These are phyloP conservation scores for Tetragnatha versicolor DNA, from an alignment of 1,140 invertebrate species.

Conservation along the genomic window DNA sequence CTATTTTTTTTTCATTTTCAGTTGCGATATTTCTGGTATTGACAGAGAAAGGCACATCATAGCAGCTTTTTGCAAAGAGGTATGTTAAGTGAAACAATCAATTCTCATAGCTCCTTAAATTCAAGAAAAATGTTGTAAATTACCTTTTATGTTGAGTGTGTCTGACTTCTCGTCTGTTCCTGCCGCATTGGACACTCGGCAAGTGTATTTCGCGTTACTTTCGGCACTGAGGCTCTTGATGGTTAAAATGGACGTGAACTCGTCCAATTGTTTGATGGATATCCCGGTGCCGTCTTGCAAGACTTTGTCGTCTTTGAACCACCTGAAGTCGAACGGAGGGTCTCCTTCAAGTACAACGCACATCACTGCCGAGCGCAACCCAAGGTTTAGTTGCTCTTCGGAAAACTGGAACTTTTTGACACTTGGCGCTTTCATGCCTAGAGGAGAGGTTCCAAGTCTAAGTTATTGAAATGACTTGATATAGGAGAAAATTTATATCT, in stretches of 20 bases:
- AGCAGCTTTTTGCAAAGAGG: not conserved
- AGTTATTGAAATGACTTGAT: too few relatives aligned
- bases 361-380: slow-evolving; percentile 71
- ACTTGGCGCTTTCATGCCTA: not conserved
- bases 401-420: slow-evolving; percentile 30
- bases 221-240: slow-evolving; percentile 19
- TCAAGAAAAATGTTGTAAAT: not conserved
- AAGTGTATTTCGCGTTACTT: slow-evolving; percentile 59
- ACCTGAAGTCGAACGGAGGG: slow-evolving; percentile 56
- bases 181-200: slow-evolving; percentile 50
- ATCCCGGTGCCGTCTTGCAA: not conserved
- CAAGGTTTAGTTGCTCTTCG: slow-evolving; percentile 60
- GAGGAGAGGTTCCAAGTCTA: too few relatives aligned
- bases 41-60: not conserved
- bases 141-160: slow-evolving; percentile 31
- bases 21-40: not conserved
- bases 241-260: slow-evolving; percentile 61
- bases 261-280: slow-evolving; percentile 45
- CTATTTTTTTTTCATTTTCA: not conserved
- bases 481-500: too few relatives aligned
- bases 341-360: slow-evolving; percentile 56
- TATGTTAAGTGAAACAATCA: not conserved
- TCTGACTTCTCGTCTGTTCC: slow-evolving; percentile 44
- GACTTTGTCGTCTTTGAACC: slow-evolving; percentile 53
- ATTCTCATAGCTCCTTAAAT: not conserved